Evolutionary conservation across 2,888 invertebrate genomes (phyloP), one percentile per base, ranked within the genome.

Genomic region (Rugalucina vietnamica): DNA sequence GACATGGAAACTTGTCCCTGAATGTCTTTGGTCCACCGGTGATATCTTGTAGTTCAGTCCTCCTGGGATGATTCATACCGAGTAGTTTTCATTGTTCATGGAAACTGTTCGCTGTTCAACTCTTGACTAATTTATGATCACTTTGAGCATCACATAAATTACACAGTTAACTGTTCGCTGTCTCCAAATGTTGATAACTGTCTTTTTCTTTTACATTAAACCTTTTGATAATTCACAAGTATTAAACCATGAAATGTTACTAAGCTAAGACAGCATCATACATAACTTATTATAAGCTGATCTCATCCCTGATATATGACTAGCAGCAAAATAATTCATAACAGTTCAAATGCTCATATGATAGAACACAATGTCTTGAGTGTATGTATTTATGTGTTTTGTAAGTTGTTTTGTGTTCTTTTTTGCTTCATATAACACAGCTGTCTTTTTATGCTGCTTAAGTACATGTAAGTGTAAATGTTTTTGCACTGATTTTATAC

Each of bases 261-360:
- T n/a, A n/a, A n/a, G n/a, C n/a, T n/a, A n/a, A n/a, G n/a, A n/a
- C n/a, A n/a, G n/a, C n/a, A n/a, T n/a, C n/a, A n/a, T n/a, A n/a
- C n/a, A n/a, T n/a, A n/a, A n/a, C n/a, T n/a, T n/a, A n/a, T n/a
- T 43, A 12, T 8, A n/a, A 8, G n/a, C 54, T 54, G 54, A 54
- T 65, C 65, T 34, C 65, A 29, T 49, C 27, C 34, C 50, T 69
- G 32, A 39, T 34, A n/a, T 32, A 27, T 32, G 21, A 36, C 74
- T 74, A 71, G 76, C 34, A 21, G 76, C 76, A 81, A 60, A 60
- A 71, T 43, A 37, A 50, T 60, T 57, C 14, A 65, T 18, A 78
- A 85, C 87, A 87, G 87, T 87, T 87, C 76, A 78, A 87, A 87
- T 87, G 87, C 79, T 81, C 72, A 81, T 80, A 87, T 72, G 69